Conservation (phyloP, 2,797 vertebrate species). For the Pipistrellus pygmaeus region DNA sequence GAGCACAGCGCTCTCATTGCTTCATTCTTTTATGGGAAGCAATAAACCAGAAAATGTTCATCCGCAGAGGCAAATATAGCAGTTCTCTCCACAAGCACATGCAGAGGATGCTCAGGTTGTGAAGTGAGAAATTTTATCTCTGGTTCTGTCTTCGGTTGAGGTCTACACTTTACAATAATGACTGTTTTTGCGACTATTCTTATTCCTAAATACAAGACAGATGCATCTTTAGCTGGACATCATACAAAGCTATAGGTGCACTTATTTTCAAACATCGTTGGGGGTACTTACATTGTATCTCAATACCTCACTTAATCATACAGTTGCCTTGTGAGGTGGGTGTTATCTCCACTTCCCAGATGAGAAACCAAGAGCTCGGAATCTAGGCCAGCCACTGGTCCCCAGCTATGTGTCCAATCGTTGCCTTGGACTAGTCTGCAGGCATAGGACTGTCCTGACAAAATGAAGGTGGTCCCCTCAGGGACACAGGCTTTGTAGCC, state of each 20-base stretch:
- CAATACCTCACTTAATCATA: neutral
- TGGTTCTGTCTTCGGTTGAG: neutral
- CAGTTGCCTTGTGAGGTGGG: neutral
- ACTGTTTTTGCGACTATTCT: neutral
- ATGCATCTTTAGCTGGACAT: neutral
- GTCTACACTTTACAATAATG: neutral
- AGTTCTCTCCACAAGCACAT: neutral
- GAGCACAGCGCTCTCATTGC: neutral
- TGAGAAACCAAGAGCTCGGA: neutral
- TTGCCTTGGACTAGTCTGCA: rapidly evolving
- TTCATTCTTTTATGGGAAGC: neutral
- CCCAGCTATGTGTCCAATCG: neutral
- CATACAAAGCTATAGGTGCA: neutral
- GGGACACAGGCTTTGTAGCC: neutral
- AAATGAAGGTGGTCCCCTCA: neutral
- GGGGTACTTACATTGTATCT: neutral
- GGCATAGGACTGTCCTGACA: neutral
- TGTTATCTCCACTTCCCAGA: neutral
- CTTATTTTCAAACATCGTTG: neutral
- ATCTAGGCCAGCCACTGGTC: neutral
- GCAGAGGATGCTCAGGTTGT: neutral
- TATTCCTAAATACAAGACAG: neutral
- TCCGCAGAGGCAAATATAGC: neutral
- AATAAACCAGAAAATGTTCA: neutral
- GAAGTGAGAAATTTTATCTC: constrained; percentile 9